Evolutionary conservation across 2,888 invertebrate species (phyloP), one percentile per base, ranked within the genome.

Genomic region (Acanthosepion lycidas): DNA sequence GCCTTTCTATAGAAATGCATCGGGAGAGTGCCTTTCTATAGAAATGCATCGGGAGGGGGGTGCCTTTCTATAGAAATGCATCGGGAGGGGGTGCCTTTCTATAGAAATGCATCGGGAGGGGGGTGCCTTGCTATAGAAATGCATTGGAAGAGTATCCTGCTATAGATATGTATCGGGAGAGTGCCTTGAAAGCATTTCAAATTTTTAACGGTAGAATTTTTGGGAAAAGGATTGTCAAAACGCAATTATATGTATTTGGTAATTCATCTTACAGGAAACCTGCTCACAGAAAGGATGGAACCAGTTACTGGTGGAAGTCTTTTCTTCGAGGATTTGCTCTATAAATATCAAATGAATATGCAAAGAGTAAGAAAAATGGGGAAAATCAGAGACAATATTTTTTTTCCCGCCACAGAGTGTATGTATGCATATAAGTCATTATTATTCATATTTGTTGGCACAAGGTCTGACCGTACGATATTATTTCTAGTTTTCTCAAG

Each of bases 361-460:
- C 64, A 23, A 8, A 23, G 26, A 3, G 64, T 64, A 1, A 64
- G 23, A 64, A 26, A 64, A 64, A 26, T 26, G 6, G 26, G 64
- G 23, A 23, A 23, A 26, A 64, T 8, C 42, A 42, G 42, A 42
- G 26, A 64, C 8, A 26, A 64, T 8, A 64, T n/a, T n/a, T 8
- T 23, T 26, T 6, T 8, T 23, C 26, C 26, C 64, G 64, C 23
- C 26, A 64, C 26, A 64, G 20, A 51, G 51, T 12, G 51, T 64
- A 26, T 26, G 78, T 15, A 78, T n/a, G 78, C n/a, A 78, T n/a
- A 78, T 23, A 23, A 78, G 12, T 15, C 64, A 64, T 64, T 78
- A n/a, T 78, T 78, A 78, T 78, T n/a, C 78, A 78, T 78, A 78
- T 78, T 64, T 78, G 78, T 78, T 78, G n/a, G n/a, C n/a, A n/a